Evolutionary conservation across 2,113 vertebrate species (phyloP).

Genomic region (Rutilus rutilus): DNA sequence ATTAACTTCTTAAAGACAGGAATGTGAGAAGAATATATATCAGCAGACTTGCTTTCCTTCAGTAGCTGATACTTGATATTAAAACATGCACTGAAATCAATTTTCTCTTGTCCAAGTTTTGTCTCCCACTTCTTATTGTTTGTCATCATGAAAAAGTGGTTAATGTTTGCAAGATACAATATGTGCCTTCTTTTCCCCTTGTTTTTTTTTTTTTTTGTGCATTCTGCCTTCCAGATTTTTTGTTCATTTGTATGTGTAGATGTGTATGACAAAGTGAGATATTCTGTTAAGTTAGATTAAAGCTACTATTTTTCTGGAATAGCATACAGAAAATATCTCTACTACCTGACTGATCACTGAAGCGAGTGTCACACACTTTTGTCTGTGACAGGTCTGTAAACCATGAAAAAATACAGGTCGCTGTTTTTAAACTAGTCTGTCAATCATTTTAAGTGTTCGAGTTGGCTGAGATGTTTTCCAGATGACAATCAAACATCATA

Average conservation of each 20-base stretch:
- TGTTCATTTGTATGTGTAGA: neutral
- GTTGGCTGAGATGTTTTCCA: neutral
- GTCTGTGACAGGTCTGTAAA: neutral
- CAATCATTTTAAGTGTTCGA: neutral
- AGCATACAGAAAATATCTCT: neutral
- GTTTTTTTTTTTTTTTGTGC: neutral
- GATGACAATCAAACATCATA: neutral
- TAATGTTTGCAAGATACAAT: neutral
- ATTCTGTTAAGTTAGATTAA: neutral
- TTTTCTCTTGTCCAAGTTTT: neutral
- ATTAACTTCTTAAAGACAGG: conserved; percentile 23
- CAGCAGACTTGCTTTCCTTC: neutral
- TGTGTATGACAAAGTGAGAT: neutral
- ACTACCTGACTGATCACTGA: neutral
- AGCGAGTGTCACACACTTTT: neutral
- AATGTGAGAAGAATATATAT: conserved; percentile 13
- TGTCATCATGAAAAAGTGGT: neutral
- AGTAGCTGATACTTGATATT: neutral
- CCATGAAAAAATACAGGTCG: neutral
- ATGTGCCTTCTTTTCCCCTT: neutral
- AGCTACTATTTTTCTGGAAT: neutral
- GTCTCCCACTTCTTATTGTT: neutral
- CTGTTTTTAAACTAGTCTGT: neutral
- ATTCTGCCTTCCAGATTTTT: neutral
- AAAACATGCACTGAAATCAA: neutral